Percentiles rank a stretch among this genome's conserved stretches.
phyloP scores from a whole-genome alignment of 2,113 vertebrate genomes.

The Lophochroa leadbeateri region DNA sequence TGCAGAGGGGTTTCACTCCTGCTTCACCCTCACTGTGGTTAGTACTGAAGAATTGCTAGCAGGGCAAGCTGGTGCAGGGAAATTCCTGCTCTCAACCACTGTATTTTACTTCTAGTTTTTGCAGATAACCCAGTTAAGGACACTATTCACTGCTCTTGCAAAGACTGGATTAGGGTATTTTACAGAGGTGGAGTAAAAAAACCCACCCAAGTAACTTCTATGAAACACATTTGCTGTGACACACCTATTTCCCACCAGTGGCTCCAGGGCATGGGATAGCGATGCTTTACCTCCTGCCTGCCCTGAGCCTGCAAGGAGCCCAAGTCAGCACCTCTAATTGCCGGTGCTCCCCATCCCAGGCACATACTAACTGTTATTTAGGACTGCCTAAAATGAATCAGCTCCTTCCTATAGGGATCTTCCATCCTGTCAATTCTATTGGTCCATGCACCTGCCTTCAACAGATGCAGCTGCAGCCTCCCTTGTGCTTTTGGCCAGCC shows the following conservation, averaged over 20 bases:
- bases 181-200: neutral
- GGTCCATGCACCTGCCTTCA: neutral
- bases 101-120: neutral
- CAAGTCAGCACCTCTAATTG: neutral
- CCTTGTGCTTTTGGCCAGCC: neutral
- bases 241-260: neutral
- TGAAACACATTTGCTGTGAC: neutral
- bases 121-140: neutral
- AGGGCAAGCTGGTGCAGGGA: neutral
- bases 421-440: neutral
- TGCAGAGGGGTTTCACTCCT: neutral
- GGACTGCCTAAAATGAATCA: neutral
- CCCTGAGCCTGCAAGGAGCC: neutral
- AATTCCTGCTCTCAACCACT: neutral
- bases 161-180: neutral
- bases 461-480: fast-evolving
- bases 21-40: neutral
- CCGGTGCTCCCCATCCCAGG: neutral
- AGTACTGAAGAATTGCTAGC: neutral
- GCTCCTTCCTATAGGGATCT: neutral
- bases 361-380: neutral
- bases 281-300: neutral
- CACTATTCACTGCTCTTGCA: neutral
- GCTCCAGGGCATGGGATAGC: fast-evolving
- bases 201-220: neutral